Evolutionary conservation across 2,113 vertebrate genomes (phyloP).

Genomic region (Oenanthe melanoleuca): DNA sequence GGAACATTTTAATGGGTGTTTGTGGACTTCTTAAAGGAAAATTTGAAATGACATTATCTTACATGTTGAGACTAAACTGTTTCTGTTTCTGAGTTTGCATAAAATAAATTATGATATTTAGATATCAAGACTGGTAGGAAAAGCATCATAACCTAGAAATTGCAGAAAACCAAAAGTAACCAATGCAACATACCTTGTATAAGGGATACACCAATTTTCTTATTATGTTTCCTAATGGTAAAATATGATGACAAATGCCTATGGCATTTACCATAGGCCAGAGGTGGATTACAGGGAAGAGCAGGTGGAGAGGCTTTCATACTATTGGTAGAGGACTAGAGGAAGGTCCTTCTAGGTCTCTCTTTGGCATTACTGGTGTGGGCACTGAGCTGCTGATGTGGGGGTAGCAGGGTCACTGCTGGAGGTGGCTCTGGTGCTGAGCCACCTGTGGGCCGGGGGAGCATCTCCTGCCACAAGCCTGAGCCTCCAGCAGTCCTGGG

Average conservation of each 20-base stretch:
- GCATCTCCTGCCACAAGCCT: background rate
- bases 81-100: background rate
- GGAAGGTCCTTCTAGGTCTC: background rate
- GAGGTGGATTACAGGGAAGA: background rate
- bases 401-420: too few relatives aligned
- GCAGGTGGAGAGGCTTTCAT: background rate
- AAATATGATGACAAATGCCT: background rate
- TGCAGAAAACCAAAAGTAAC: background rate
- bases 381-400: accelerated
- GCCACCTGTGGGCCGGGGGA: accelerated
- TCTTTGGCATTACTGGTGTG: background rate
- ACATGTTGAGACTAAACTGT: background rate
- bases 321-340: background rate
- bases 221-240: background rate
- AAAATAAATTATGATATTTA: background rate
- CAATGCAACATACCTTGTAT: background rate
- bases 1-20: background rate
- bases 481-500: accelerated
- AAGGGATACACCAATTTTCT: background rate
- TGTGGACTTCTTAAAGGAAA: background rate
- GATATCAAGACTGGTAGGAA: background rate
- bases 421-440: background rate
- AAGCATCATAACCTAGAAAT: background rate
- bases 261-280: background rate
- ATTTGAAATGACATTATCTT: background rate